Conservation (phyloP, 2,888 invertebrate species). For the Sinelater perroti region DNA sequence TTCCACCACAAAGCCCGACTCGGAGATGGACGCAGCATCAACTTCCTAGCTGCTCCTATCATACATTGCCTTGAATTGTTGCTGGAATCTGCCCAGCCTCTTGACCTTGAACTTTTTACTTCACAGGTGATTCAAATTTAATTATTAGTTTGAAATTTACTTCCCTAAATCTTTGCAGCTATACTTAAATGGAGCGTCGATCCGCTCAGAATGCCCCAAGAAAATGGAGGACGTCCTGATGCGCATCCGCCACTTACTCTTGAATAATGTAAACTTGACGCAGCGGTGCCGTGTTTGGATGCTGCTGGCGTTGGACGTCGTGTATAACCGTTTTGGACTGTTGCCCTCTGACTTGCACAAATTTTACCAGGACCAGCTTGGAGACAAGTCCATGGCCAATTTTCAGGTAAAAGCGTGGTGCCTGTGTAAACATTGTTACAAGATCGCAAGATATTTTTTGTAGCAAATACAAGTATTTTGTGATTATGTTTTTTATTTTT, state of each 20-base stretch:
- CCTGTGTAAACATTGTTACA: too few relatives aligned
- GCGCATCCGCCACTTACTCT: slow-evolving; percentile 53
- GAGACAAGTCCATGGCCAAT: slow-evolving; percentile 51
- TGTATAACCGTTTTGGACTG: slow-evolving; percentile 54
- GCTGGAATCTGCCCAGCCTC: slow-evolving; percentile 54
- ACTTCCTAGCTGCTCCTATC: slow-evolving; percentile 52
- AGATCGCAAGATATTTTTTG: too few relatives aligned
- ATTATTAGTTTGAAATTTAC: background rate
- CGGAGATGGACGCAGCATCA: slow-evolving; percentile 46
- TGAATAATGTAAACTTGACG: slow-evolving; percentile 53
- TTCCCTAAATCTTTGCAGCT: slow-evolving; percentile 55
- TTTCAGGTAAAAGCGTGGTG: slow-evolving; percentile 57
- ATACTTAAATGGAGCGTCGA: slow-evolving; percentile 55
- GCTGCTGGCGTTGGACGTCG: slow-evolving; percentile 59
- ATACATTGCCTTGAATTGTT: slow-evolving; percentile 58
- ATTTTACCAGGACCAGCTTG: slow-evolving; percentile 58
- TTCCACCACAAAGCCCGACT: slow-evolving; percentile 54
- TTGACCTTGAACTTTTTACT: slow-evolving; percentile 59
- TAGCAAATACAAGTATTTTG: too few relatives aligned
- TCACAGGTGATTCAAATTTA: slow-evolving; percentile 52
- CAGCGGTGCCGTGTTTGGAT: slow-evolving; percentile 57
- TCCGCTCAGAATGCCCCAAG: slow-evolving; percentile 48
- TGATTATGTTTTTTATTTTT: too few relatives aligned
- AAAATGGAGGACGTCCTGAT: slow-evolving; percentile 54
- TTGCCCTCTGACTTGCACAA: slow-evolving; percentile 55